These are phyloP conservation scores for Xiphophorus birchmanni DNA, from an alignment of 2,797 vertebrate species.

Conservation along the genomic window DNA sequence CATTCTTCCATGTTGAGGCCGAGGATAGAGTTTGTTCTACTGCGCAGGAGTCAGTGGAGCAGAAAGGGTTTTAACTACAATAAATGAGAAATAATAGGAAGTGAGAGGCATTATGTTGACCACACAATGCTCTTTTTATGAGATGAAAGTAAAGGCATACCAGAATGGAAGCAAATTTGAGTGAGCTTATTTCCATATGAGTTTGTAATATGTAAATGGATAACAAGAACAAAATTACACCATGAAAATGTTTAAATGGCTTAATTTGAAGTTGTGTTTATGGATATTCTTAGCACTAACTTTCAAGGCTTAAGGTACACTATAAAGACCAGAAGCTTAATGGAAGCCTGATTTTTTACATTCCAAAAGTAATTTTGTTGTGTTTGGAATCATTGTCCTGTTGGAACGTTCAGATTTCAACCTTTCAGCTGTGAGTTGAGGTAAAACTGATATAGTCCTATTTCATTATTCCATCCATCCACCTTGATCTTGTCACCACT, in stretches of 20 bases:
- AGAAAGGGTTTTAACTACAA: constrained; percentile 52
- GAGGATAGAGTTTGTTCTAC: constrained; percentile 59
- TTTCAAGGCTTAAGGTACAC: neutral
- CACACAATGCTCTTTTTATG: constrained; percentile 25
- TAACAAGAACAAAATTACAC: neutral
- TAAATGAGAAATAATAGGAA: constrained; percentile 53
- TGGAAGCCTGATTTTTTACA: neutral
- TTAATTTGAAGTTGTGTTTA: constrained; percentile 2
- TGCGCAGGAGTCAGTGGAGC: constrained; percentile 61
- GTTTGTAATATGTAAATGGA: constrained; percentile 8
- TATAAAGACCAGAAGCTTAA: neutral
- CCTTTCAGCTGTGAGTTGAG: neutral
- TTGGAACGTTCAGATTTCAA: neutral
- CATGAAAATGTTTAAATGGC: constrained; percentile 2
- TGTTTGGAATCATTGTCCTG: neutral
- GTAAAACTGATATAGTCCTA: neutral
- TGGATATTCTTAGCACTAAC: neutral
- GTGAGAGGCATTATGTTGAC: constrained; percentile 38
- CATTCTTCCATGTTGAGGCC: constrained; percentile 64
- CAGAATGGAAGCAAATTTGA: constrained; percentile 24
- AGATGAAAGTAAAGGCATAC: constrained; percentile 18
- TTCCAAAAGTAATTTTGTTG: neutral
- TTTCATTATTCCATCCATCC: neutral
- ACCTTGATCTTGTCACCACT: neutral
- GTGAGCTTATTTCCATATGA: constrained; percentile 9